Percentiles rank a stretch among this genome's conserved stretches.
These are phyloP conservation scores for Coboldia fuscipes DNA, from an alignment of 1,140 invertebrate genomes.

Conservation along the genomic window DNA sequence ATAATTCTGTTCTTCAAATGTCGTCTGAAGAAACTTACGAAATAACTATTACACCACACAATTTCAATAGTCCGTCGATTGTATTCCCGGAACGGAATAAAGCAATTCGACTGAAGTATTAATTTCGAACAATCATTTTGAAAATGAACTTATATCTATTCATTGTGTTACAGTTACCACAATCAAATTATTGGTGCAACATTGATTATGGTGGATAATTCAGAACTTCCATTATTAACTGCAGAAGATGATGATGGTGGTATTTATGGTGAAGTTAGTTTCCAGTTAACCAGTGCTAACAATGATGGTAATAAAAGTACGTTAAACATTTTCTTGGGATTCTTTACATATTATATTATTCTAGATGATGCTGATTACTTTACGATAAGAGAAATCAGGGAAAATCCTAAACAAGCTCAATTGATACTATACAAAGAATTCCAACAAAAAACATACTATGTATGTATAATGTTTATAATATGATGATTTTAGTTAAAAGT, in stretches of 20 bases:
- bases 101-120: slow-evolving; percentile 14
- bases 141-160: not conserved
- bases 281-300: slow-evolving; percentile 3
- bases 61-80: slow-evolving; percentile 24
- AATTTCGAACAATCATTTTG: slow-evolving; percentile 4
- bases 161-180: slow-evolving; percentile 5
- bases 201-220: slow-evolving; percentile 8
- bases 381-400: too few species aligned
- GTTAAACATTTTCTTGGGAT: slow-evolving; percentile 6
- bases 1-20: slow-evolving; percentile 9
- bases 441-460: slow-evolving; percentile 1
- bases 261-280: slow-evolving; percentile 5
- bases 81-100: slow-evolving; percentile 16
- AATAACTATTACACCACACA: slow-evolving; percentile 22
- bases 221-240: slow-evolving; percentile 5
- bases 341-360: too few species aligned
- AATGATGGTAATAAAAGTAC: not conserved
- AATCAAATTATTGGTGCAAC: slow-evolving; percentile 7
- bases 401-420: slow-evolving; percentile 2
- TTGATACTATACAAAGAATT: slow-evolving; percentile 2
- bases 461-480: not conserved
- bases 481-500: not conserved
- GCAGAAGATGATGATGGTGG: slow-evolving; percentile 6
- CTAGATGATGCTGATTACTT: too few species aligned
- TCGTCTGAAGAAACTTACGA: slow-evolving; percentile 19